Base-by-base conservation (phyloP, 1,140 invertebrate species). In the Drosophila mayri region DNA sequence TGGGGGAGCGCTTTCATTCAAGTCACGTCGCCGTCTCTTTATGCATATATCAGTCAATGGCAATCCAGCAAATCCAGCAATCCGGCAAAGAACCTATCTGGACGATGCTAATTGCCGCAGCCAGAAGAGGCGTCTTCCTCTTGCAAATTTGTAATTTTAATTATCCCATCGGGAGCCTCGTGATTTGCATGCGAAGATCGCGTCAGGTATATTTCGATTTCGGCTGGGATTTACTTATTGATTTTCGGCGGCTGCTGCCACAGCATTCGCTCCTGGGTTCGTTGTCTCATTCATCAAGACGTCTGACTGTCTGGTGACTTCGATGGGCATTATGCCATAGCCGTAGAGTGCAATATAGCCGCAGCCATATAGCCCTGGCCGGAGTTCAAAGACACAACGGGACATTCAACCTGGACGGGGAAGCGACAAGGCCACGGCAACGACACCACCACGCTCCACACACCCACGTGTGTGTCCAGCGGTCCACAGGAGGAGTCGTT, bases 371-470 rank as follows among this genome's bases (percentile, higher is more conserved):
- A 74, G 59, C 72, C 70, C 68, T 58, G 52, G 68, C 38, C 47
- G 40, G 81, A 83, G 84, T 88, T 88, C 84, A 88, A 88, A 88
- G 84, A 88, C 84, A 88, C 84, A 88, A 88, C 76, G 85, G 84
- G 79, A 90, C 84, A 90, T 88, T 88, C 84, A 88, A 84, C 84
- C 68, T 84, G 84, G 81, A 63, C 32, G 50, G 58, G 57, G 40
- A 68, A 78, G 68, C 85, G 84, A 88, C 84, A 88, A 88, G 85
- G 84, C 85, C 84, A 88, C 67, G 62, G 43, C 78, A 63, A 83
- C 63, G 66, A 81, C 65, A 81, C 57, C 70, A 80, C 61, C 62
- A 82, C 75, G 81, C 74, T 77, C 76, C 70, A 82, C 70, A 82
- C 81, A 76, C 76, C 82, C 82, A 85, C 82, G 78, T 78, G 77